Evolutionary conservation across 2,113 vertebrate species (phyloP), one percentile per base, ranked within the genome.

Genomic region (Platysternon megacephalum): DNA sequence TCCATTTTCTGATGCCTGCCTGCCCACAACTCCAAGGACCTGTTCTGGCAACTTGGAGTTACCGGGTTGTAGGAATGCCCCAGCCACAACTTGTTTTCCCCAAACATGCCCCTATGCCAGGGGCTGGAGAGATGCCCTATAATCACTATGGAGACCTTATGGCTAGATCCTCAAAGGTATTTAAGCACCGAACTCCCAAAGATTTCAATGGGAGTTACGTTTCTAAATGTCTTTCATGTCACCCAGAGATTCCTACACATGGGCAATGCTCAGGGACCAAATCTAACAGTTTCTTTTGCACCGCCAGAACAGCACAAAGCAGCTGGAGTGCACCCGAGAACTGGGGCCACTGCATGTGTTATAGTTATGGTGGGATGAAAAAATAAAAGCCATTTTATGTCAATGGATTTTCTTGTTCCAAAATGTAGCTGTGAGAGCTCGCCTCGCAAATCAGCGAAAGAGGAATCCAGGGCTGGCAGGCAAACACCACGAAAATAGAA

Each of bases 341-440:
- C 26, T 6, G 42, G 74, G 42, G 14, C 24, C 19, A 72, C 24
- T 14, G 12, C 11, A 13, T 44, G 74, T 7, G 4, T 42, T 26
- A 24, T 44, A 11, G 22, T 42, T 74, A 12, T 2, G 6, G 42
- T 78, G 12, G 6, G 4, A 4, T 13, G 6, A 17, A 11, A 24
- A 14, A 11, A 14, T 12, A 76, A 24, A 10, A 80, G 58, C 29
- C 4, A 0, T 1, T 1, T 4, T 16, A 19, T 0, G 0, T 6
- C 91, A 48, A 74, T 79, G 39, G 8, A 14, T 51, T 74, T 68
- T 28, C 52, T 51, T 9, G 1, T 48, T 81, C 53, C 85, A 5
- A 0, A 1, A 2, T 44, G 29, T 11, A 5, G 22, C 39, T 26
- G 72, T 26, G 17, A 85, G 58, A 93, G 49, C 55, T 2, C 79